Evolutionary conservation across 64 coral and sea anemone species (phyloP).

Genomic region (Anthopleura sola): DNA sequence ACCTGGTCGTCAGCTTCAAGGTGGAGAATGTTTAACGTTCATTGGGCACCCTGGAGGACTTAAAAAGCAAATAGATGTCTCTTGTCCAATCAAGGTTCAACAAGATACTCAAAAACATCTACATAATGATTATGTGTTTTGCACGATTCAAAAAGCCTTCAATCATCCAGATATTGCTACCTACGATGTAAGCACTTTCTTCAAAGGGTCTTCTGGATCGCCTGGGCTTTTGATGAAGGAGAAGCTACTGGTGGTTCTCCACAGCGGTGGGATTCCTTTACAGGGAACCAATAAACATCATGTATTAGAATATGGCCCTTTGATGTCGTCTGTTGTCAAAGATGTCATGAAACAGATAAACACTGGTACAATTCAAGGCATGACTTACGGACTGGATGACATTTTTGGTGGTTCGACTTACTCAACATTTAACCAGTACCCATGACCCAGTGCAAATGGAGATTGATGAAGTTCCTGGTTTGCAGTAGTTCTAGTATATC

Average conservation of each 20-base stretch:
- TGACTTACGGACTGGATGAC: too few relatives aligned
- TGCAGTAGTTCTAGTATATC: too few relatives aligned
- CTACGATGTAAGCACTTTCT: too few relatives aligned
- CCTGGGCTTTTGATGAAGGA: neutral
- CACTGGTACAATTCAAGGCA: too few relatives aligned
- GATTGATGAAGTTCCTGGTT: too few relatives aligned
- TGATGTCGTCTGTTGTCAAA: neutral
- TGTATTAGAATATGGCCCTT: neutral
- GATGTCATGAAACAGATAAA: neutral
- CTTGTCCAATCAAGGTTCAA: neutral
- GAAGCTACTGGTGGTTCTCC: neutral
- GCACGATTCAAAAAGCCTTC: neutral
- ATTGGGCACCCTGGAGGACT: neutral
- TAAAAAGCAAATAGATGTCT: neutral
- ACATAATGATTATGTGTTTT: too few relatives aligned
- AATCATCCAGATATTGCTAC: neutral
- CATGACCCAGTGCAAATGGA: too few relatives aligned
- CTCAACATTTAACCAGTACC: too few relatives aligned
- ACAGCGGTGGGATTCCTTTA: neutral
- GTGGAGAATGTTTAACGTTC: too few relatives aligned
- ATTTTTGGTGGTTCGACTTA: too few relatives aligned
- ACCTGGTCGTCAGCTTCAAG: neutral
- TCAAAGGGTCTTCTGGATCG: neutral
- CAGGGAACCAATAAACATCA: neutral
- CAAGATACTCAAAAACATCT: too few relatives aligned